Evolutionary conservation across 2,797 vertebrate genomes (phyloP).

Genomic region (Enteromius argenteus): DNA sequence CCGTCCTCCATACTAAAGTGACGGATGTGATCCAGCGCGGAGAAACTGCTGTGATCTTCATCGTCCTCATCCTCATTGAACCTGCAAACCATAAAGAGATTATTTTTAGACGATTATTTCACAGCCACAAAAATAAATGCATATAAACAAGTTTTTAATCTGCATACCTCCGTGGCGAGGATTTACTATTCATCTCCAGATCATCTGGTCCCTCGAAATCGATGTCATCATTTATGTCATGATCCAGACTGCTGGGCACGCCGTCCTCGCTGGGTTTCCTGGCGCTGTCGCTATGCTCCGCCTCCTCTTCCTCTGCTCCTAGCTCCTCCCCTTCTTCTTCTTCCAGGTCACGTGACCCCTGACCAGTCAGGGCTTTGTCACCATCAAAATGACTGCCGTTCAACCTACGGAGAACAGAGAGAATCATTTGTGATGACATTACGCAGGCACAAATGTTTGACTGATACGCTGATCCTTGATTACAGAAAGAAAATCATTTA

Average conservation of each 20-base stretch:
- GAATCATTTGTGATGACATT: slow-evolving; percentile 1
- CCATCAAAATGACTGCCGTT: slow-evolving; percentile 90
- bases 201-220: slow-evolving; percentile 85
- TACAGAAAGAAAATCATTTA: slow-evolving; percentile 36
- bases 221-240: slow-evolving; percentile 83
- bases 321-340: slow-evolving; percentile 92
- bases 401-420: slow-evolving; percentile 77
- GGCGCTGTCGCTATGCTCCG: slow-evolving; percentile 76
- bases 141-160: not conserved
- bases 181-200: slow-evolving; percentile 89
- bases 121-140: not conserved
- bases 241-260: slow-evolving; percentile 75
- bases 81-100: slow-evolving; percentile 74
- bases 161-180: slow-evolving; percentile 86
- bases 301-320: slow-evolving; percentile 90
- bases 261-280: slow-evolving; percentile 81
- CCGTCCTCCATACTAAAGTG: slow-evolving; percentile 96
- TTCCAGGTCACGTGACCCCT: slow-evolving; percentile 86
- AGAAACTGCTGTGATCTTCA: slow-evolving; percentile 88
- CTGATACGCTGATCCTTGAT: slow-evolving; percentile 9
- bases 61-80: slow-evolving; percentile 88
- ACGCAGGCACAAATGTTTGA: not conserved
- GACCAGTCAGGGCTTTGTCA: slow-evolving; percentile 85
- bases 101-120: not conserved
- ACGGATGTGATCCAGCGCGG: slow-evolving; percentile 95